Evolutionary conservation across 2,888 invertebrate genomes (phyloP), one percentile per base, ranked within the genome.

Genomic region (Bombylius discolor): DNA sequence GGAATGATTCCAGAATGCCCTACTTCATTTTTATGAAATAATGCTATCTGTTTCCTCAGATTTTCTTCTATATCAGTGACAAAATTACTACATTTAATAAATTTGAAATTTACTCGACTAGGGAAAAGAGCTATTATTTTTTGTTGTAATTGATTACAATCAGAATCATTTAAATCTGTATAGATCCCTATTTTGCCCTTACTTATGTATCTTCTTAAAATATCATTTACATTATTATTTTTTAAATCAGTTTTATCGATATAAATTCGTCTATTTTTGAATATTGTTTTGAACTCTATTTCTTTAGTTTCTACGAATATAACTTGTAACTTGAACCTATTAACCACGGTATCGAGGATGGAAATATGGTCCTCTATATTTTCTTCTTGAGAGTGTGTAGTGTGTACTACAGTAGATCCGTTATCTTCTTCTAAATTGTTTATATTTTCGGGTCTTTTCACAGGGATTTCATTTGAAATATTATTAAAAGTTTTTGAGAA

Each of bases 321-420:
- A 11, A 42, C 56, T 53, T 55, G 60, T 50, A 52, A 55, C 42
- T 57, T 57, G 47, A 48, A 55, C 51, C 47, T 49, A 49, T 60
- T 61, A 45, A 60, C 60, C 6, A 59, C 57, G 23, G 57, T 60
- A 46, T 60, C 61, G 36, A 58, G 52, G 33, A 56, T 61, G 36
- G 56, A 54, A 47, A 58, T 57, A 23, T 57, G 56, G 50, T 62
- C 58, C 12, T 53, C 56, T 42, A 52, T 39, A 34, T 61, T 52
- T 48, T 63, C 59, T 49, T 57, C 54, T 51, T 62, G 60, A 45
- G 60, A 59, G 52, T 60, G 52, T 34, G 11, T 11, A 4, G 39
- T 42, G 4, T 11, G 39, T 11, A 42, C 11, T 11, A 5, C 39
- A 11, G 11, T 11, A 11, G 39, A 42, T 4, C 5, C 39, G 11